Evolutionary conservation across 2,797 vertebrate genomes (phyloP).

Genomic region (Clarias platycephalus): DNA sequence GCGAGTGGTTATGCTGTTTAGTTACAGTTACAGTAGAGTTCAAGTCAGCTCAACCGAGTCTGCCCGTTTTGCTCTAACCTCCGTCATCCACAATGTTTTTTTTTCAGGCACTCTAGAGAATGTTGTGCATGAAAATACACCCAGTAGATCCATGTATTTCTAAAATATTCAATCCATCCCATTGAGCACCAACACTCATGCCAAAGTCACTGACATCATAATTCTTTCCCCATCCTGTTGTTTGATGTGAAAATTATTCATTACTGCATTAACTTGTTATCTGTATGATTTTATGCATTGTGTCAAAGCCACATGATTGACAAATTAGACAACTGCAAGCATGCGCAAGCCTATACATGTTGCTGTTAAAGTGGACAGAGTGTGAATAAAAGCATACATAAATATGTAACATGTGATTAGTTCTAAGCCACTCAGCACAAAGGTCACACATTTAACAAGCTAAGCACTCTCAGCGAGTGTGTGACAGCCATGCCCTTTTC

Average conservation of each 20-base stretch:
- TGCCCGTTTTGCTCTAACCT: neutral
- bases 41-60: neutral
- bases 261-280: neutral
- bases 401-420: slow-evolving; percentile 1
- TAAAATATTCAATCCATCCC: neutral
- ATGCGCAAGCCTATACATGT: neutral
- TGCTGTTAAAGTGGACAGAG: neutral
- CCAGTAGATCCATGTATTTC: neutral
- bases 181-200: neutral
- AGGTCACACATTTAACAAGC: neutral
- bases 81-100: neutral
- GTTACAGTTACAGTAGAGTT: neutral
- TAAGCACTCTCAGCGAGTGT: neutral
- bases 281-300: neutral
- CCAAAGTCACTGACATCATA: neutral
- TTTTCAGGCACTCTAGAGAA: neutral
- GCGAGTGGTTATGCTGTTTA: neutral
- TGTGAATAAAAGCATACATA: neutral
- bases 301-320: neutral
- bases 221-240: neutral
- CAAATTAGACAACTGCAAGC: neutral
- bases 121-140: neutral
- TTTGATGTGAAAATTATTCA: neutral
- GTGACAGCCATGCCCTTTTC: slow-evolving; percentile 28
- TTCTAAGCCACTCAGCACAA: neutral